Conservation (phyloP, 1,140 invertebrate species). For the Leptonema lineaticorne region DNA sequence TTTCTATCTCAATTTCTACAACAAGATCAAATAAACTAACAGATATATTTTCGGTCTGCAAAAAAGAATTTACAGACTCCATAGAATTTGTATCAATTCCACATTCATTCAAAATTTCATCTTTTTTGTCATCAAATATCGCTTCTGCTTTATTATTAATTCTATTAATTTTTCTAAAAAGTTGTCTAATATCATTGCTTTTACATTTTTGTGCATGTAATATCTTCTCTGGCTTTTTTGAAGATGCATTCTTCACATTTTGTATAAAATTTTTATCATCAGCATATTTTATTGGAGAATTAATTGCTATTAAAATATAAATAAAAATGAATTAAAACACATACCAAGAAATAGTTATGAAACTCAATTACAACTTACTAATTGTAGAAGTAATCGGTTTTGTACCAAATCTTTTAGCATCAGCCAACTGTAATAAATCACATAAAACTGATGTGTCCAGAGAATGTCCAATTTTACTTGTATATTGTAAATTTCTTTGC, state of each 20-base stretch:
- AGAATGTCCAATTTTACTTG: constrained; percentile 50
- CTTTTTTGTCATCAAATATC: constrained; percentile 29
- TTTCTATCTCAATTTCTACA: constrained; percentile 49
- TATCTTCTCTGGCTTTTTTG: constrained; percentile 32
- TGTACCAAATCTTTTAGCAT: constrained; percentile 46
- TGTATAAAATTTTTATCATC: neutral
- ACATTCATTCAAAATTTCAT: constrained; percentile 35
- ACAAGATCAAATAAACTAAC: constrained; percentile 48
- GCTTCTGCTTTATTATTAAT: constrained; percentile 46
- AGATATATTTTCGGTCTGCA: constrained; percentile 42
- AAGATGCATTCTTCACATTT: neutral
- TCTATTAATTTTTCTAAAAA: constrained; percentile 52
- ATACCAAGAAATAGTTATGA: neutral
- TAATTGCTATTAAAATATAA: neutral
- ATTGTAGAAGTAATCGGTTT: neutral
- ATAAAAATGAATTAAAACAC: neutral
- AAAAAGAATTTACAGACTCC: constrained; percentile 18
- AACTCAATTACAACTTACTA: neutral
- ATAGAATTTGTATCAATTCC: constrained; percentile 24
- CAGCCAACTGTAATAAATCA: constrained; percentile 51
- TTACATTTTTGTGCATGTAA: constrained; percentile 44
- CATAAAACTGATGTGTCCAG: constrained; percentile 48
- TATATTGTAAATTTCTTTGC: constrained; percentile 51
- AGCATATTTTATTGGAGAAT: neutral
- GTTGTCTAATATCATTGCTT: constrained; percentile 50